Conservation (phyloP, 2,888 invertebrate genomes). For the Dione juno region DNA sequence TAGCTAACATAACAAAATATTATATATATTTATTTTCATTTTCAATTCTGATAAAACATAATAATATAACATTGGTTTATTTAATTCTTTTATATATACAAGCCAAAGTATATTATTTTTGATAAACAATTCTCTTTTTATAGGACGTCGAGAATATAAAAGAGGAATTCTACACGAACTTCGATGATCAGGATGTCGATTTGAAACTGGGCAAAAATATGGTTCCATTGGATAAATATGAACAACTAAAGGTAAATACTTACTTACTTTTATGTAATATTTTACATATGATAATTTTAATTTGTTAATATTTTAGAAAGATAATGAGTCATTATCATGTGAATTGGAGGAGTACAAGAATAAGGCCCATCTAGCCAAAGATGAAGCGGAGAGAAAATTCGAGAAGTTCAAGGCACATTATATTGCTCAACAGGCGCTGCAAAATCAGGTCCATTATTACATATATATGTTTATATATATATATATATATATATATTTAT, state of each 20-base stretch:
- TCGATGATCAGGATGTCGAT: slow-evolving; percentile 69
- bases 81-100: neutral
- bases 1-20: too few species aligned
- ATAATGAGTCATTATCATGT: slow-evolving; percentile 93
- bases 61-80: too few species aligned
- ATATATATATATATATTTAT: too few species aligned
- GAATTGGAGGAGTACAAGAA: slow-evolving; percentile 96
- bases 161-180: slow-evolving; percentile 65
- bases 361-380: slow-evolving; percentile 92
- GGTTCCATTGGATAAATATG: slow-evolving; percentile 66
- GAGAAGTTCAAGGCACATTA: slow-evolving; percentile 92
- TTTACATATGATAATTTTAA: too few species aligned
- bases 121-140: slow-evolving; percentile 43
- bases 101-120: neutral
- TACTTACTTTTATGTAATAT: too few species aligned
- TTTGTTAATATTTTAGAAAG: slow-evolving; percentile 80
- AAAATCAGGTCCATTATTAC: slow-evolving; percentile 62
- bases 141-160: slow-evolving; percentile 73
- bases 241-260: slow-evolving; percentile 68
- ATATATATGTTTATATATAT: too few species aligned
- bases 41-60: too few species aligned
- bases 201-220: slow-evolving; percentile 55
- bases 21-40: too few species aligned
- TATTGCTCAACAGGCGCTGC: slow-evolving; percentile 79
- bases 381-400: slow-evolving; percentile 89